These are phyloP conservation scores for Falco rusticolus DNA, from an alignment of 2,797 vertebrate species.

Conservation along the genomic window DNA sequence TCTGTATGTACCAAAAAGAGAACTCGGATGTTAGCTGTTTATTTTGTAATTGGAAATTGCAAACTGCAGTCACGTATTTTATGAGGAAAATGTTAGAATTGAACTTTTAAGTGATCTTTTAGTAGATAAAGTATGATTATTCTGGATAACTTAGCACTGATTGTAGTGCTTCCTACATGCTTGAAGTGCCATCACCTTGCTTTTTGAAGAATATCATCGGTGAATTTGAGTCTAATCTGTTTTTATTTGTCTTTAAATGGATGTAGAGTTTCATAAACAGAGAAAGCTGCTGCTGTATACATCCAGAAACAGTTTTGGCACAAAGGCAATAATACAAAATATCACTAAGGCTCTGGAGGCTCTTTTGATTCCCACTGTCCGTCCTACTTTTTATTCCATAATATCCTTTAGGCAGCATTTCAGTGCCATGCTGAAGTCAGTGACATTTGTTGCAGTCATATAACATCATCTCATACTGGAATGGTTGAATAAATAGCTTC, in stretches of 20 bases:
- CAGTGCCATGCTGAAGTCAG: background rate
- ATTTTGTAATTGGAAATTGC: background rate
- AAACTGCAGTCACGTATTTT: background rate
- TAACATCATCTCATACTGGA: slow-evolving; percentile 9
- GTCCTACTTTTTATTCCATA: slow-evolving; percentile 32
- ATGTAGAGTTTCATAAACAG: background rate
- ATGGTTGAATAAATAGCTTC: slow-evolving; percentile 36
- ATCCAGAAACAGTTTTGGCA: background rate
- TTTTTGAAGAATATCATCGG: background rate
- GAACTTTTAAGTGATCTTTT: background rate
- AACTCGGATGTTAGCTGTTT: background rate
- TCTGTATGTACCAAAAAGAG: background rate
- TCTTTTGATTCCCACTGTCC: background rate
- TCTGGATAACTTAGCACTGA: background rate
- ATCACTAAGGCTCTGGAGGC: background rate
- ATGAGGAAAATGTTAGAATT: background rate
- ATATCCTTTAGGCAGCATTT: slow-evolving; percentile 43
- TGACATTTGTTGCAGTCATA: slow-evolving; percentile 53
- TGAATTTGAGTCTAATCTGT: background rate
- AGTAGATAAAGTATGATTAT: background rate
- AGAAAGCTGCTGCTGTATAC: background rate
- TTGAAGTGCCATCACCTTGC: background rate
- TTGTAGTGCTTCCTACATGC: background rate
- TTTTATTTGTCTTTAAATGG: background rate
- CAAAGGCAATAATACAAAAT: background rate